Evolutionary conservation across 2,888 invertebrate species (phyloP), one percentile per base, ranked within the genome.

Genomic region (Criorhina ranunculi): DNA sequence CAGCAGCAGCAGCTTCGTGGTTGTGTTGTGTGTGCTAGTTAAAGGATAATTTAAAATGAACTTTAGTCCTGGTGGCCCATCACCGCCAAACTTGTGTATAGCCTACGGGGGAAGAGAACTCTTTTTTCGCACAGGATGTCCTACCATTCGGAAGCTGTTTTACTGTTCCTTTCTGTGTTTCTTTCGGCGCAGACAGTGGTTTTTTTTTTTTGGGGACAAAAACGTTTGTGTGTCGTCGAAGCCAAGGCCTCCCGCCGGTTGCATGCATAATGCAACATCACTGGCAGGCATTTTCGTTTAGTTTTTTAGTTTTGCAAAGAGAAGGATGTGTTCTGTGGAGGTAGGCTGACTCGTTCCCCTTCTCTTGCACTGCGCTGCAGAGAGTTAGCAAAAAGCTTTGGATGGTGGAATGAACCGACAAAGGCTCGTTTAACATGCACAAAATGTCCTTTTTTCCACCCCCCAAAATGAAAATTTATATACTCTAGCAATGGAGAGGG

Each of bases 241-340:
- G 37, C 51, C 42, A 44, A 57, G 42, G 79, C 67, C 73, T 79
- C 79, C 83, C 62, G 83, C 78, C 72, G 83, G 69, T 75, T 69
- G 67, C 73, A 79, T 83, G 73, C 73, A 51, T 69, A 73, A 83
- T 83, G 79, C 59, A 62, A 79, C 69, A 75, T 83, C 83, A 75
- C 73, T 59, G 42, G 69, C 83, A 83, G 83, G 64, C 83, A 69
- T 83, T 79, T 67, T 69, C 49, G 49, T 69, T 67, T 69, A 44
- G 78, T 64, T 73, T 78, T n/a, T 73, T 70, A 12, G 51, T 59
- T 66, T 60, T 59, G 8, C 29, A 7, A 42, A 19, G 29, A 9
- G 17, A 37, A 12, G 37, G 49, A 46, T 31, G 44, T 70, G 73
- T 37, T 37, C 37, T 59, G 53, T n/a, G 60, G 72, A 37, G 60